Evolutionary conservation across 2,888 invertebrate species (phyloP).

Genomic region (Hemicrepidius hirtus): DNA sequence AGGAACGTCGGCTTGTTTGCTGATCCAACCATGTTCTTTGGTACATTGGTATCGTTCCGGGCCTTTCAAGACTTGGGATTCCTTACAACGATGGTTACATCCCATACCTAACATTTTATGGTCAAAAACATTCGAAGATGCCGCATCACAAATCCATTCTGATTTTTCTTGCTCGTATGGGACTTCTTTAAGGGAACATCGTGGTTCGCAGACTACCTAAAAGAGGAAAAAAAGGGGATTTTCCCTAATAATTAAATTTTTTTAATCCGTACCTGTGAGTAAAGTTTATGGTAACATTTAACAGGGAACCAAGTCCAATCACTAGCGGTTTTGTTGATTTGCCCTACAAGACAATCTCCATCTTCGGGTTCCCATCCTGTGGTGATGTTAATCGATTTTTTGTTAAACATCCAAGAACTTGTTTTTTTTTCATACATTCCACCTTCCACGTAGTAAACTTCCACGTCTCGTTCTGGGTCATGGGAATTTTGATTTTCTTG

Average conservation of each 20-base stretch:
- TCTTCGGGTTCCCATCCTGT: conserved; percentile 6
- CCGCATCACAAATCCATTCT: conserved; percentile 28
- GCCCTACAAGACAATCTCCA: conserved; percentile 26
- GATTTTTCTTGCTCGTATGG: conserved; percentile 2
- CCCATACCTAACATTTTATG: conserved; percentile 34
- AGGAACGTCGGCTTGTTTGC: neutral
- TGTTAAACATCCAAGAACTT: neutral
- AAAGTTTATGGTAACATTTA: conserved; percentile 8
- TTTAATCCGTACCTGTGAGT: conserved; percentile 10
- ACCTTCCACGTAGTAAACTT: conserved; percentile 15
- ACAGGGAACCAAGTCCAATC: conserved; percentile 22
- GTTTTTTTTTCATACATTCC: neutral
- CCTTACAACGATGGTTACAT: conserved; percentile 25
- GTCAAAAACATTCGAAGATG: conserved; percentile 9
- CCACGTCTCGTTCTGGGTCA: neutral
- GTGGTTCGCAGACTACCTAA: conserved; percentile 27
- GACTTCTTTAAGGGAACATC: neutral
- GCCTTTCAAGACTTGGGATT: neutral
- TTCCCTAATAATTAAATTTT: too few relatives aligned
- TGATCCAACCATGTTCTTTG: conserved; percentile 2
- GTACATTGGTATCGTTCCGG: conserved; percentile 18
- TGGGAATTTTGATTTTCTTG: neutral
- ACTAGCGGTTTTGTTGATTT: neutral
- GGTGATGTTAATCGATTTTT: neutral
- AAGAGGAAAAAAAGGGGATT: neutral